Conservation (phyloP, 2,113 vertebrate genomes). For the Burhinus oedicnemus region DNA sequence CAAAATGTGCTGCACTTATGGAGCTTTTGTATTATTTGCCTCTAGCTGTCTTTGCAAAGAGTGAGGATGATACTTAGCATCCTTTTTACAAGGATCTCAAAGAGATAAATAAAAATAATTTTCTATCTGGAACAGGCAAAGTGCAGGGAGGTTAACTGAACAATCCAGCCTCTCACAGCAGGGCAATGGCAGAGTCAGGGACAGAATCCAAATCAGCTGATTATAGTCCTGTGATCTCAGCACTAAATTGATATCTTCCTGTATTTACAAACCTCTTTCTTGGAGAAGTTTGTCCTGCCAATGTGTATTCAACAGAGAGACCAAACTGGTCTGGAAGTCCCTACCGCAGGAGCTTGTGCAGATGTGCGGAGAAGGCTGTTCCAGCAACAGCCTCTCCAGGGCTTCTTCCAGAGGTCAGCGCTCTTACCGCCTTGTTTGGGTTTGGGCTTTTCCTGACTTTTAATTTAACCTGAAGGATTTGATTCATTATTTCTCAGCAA, state of each 20-base stretch:
- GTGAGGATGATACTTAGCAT: neutral
- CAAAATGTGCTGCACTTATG: neutral
- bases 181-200: neutral
- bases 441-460: neutral
- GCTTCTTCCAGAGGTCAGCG: neutral
- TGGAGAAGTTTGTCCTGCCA: neutral
- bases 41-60: neutral
- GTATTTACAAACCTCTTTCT: neutral
- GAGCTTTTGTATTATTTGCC: neutral
- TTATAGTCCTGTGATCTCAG: neutral
- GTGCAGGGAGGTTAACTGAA: neutral
- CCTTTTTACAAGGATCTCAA: slow-evolving; percentile 1
- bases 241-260: neutral
- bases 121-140: neutral
- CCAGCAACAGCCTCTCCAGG: neutral
- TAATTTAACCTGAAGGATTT: neutral
- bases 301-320: neutral
- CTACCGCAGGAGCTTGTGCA: neutral
- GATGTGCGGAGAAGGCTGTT: neutral
- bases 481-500: neutral
- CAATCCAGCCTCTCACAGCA: neutral
- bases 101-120: neutral
- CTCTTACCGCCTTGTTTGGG: neutral
- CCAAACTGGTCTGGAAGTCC: neutral
- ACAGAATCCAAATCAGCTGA: neutral